Evolutionary conservation across 1,140 invertebrate genomes (phyloP), one percentile per base, ranked within the genome.

Genomic region (Amyelois transitella): DNA sequence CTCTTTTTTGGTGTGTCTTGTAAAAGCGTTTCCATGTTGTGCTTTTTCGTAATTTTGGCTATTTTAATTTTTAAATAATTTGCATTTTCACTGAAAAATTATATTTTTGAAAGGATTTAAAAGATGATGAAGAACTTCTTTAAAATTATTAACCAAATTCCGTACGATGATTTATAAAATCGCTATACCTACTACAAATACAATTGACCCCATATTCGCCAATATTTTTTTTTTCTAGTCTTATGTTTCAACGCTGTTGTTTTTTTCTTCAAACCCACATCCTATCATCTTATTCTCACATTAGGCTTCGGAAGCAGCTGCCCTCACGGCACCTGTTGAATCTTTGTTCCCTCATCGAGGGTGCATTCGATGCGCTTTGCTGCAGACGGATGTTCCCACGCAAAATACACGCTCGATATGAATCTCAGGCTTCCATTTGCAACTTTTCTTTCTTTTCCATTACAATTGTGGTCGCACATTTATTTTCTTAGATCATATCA

Each of bases 241-340:
- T n/a, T n/a, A n/a, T n/a, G n/a, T n/a, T n/a, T n/a, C n/a, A n/a
- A n/a, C n/a, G n/a, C n/a, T n/a, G n/a, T n/a, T n/a, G 12, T 38
- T 38, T 38, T 38, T 38, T 38, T 12, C 8, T 14, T 38, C 12
- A 38, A 14, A 8, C 32, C n/a, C 32, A 38, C 32, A 38, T 38
- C 32, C 32, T 38, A 38, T 8, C 32, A 38, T 38, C 5, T 38
- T 14, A 28, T 28, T 18, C 19, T 48, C 2, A 12, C 18, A 22
- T 7, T n/a, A 18, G 77, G 72, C 67, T 85, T 85, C 79, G 80
- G 78, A 86, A 81, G 62, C 78, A 85, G 75, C 69, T 80, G 75
- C 55, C 43, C 52, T 54, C n/a, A 28, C 18, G 44, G 43, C 64
- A 77, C 77, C 76, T 81, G 76, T 79, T 72, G 66, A 58, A 55